phyloP scores from a whole-genome alignment of 2,797 vertebrate species.

The Pseudochaenichthys georgianus region DNA sequence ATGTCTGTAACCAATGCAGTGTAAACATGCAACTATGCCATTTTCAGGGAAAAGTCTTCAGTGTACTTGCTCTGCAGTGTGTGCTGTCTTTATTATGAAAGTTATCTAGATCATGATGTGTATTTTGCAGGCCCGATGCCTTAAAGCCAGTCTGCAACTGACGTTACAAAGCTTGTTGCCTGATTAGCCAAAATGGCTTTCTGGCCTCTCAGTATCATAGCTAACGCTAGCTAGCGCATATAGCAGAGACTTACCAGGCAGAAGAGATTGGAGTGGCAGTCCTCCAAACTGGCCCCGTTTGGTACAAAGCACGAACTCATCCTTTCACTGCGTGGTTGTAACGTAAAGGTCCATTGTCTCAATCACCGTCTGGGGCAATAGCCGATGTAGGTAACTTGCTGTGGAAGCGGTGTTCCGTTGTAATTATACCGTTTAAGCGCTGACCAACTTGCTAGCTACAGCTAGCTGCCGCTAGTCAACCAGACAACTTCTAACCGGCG shows the following conservation, averaged over 20 bases:
- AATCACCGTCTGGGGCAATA: constrained; percentile 86
- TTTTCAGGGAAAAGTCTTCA: constrained; percentile 1
- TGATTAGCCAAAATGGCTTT: constrained; percentile 84
- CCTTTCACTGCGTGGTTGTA: constrained; percentile 90
- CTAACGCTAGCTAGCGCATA: constrained; percentile 75
- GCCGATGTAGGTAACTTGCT: constrained; percentile 50
- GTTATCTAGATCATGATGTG: constrained; percentile 64
- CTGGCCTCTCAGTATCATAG: constrained; percentile 76
- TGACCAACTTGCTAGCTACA: constrained; percentile 65
- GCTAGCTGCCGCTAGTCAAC: constrained; percentile 62
- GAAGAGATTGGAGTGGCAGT: constrained; percentile 99
- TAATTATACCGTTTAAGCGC: constrained; percentile 64
- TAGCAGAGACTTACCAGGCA: constrained; percentile 92
- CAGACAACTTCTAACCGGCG: constrained; percentile 78
- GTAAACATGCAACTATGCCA: constrained; percentile 27
- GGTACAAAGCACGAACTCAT: constrained; percentile 99
- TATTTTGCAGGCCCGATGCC: constrained; percentile 80
- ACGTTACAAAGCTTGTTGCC: constrained; percentile 83
- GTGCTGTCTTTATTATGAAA: constrained; percentile 58
- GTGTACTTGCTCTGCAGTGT: constrained; percentile 16
- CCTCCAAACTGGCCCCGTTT: constrained; percentile 99
- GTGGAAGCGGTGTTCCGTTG: constrained; percentile 55
- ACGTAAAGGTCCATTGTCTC: constrained; percentile 93
- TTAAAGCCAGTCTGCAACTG: constrained; percentile 78
- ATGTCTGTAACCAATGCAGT: constrained; percentile 17